Evolutionary conservation across 64 coral and sea anemone genomes (phyloP).

Genomic region (Actinia equina): DNA sequence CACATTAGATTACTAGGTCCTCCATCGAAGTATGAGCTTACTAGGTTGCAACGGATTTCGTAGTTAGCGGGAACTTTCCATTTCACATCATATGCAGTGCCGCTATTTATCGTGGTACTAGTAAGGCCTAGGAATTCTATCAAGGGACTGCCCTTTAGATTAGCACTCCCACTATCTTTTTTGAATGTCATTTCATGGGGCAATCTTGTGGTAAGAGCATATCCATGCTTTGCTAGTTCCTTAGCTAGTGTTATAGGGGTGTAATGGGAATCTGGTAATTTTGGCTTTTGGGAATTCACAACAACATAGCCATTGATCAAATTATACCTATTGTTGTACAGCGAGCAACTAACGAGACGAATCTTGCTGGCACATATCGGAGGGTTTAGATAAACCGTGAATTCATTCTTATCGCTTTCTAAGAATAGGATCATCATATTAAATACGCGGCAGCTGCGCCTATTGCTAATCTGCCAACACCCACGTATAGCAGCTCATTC

Average conservation of each 20-base stretch:
- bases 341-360: no score
- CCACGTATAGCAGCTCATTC: no score
- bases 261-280: not conserved
- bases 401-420: no score
- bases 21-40: not conserved
- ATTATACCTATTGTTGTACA: no score
- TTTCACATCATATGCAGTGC: not conserved
- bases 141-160: not conserved
- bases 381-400: no score
- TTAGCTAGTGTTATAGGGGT: not conserved
- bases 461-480: no score
- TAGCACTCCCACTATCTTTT: not conserved
- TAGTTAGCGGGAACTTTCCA: not conserved
- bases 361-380: no score
- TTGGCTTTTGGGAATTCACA: not conserved
- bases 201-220: not conserved
- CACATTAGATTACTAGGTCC: not conserved
- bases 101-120: no score
- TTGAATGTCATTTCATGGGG: not conserved
- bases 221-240: not conserved
- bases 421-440: no score
- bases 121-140: not conserved
- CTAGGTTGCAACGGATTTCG: not conserved
- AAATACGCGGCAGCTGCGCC: no score
- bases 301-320: no score